These are phyloP conservation scores for Ctenosaura bakeri DNA, from an alignment of 2,797 vertebrate species.

Conservation along the genomic window DNA sequence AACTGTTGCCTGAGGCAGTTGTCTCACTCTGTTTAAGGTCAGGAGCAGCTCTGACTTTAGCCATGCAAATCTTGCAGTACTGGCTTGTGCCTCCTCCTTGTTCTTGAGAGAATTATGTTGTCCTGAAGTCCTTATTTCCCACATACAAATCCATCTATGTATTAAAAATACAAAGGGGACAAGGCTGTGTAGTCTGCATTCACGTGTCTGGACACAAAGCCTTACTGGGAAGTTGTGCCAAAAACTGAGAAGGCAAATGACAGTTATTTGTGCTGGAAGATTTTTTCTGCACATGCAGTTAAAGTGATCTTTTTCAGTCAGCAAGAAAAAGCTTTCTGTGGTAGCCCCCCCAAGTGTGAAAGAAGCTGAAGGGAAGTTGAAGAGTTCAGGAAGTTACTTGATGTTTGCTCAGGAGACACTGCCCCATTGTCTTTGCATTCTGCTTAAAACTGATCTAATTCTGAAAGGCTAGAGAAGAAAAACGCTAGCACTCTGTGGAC, in stretches of 20 bases:
- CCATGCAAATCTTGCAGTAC: neutral
- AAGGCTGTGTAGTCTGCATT: neutral
- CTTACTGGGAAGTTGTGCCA: conserved; percentile 30
- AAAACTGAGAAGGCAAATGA: conserved; percentile 39
- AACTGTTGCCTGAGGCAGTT: too few relatives aligned
- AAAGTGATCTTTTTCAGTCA: conserved; percentile 39
- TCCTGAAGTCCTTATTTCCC: neutral
- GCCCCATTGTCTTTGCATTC: conserved; percentile 62
- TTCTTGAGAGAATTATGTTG: neutral
- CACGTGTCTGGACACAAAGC: conserved; percentile 4
- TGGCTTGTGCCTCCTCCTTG: neutral
- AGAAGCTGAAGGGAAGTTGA: conserved; percentile 69
- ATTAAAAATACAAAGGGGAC: accelerated
- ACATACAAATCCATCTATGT: accelerated
- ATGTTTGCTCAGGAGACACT: conserved; percentile 66
- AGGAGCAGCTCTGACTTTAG: neutral
- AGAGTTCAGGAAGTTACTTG: conserved; percentile 74
- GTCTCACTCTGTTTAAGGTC: too few relatives aligned
- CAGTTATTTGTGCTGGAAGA: conserved; percentile 63
- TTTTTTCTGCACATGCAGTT: conserved; percentile 55
- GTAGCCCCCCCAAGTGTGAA: conserved; percentile 35
- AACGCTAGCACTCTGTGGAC: conserved; percentile 29
- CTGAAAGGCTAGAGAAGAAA: neutral
- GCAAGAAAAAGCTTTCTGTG: conserved; percentile 37
- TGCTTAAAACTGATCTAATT: conserved; percentile 49